Evolutionary conservation across 2,113 vertebrate species (phyloP).

Genomic region (Herpetotheres cachinnans): DNA sequence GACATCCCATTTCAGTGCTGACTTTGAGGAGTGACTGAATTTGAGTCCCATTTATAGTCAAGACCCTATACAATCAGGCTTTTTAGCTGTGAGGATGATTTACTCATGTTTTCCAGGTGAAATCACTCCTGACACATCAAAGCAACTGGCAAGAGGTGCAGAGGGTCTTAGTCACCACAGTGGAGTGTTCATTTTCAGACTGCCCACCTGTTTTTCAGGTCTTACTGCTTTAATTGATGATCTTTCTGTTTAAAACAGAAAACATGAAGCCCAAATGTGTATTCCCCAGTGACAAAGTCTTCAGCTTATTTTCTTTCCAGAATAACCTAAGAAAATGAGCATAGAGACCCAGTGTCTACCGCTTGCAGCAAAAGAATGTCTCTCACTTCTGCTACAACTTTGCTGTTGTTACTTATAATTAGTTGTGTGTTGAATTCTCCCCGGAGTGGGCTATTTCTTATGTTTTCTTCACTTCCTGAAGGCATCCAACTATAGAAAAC

Average conservation of each 20-base stretch:
- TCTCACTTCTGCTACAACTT: neutral
- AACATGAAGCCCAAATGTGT: neutral
- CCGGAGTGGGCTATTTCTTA: neutral
- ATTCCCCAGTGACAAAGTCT: neutral
- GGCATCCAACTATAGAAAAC: constrained; percentile 80
- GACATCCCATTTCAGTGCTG: neutral
- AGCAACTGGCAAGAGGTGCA: neutral
- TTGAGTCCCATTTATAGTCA: neutral
- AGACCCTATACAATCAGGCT: neutral
- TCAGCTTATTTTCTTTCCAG: neutral
- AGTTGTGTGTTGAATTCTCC: neutral
- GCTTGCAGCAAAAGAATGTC: neutral
- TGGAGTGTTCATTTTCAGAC: neutral
- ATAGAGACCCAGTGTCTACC: neutral
- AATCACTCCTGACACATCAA: neutral
- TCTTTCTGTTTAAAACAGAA: neutral
- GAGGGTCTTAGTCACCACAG: neutral
- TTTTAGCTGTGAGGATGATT: neutral
- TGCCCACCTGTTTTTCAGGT: neutral
- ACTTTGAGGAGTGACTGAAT: neutral
- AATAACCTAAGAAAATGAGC: neutral
- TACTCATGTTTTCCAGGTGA: neutral
- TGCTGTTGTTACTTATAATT: neutral
- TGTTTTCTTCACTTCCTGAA: constrained; percentile 44
- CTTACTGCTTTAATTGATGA: neutral